These are phyloP conservation scores for Epinotia ramella DNA, from an alignment of 2,888 invertebrate species.

Conservation along the genomic window DNA sequence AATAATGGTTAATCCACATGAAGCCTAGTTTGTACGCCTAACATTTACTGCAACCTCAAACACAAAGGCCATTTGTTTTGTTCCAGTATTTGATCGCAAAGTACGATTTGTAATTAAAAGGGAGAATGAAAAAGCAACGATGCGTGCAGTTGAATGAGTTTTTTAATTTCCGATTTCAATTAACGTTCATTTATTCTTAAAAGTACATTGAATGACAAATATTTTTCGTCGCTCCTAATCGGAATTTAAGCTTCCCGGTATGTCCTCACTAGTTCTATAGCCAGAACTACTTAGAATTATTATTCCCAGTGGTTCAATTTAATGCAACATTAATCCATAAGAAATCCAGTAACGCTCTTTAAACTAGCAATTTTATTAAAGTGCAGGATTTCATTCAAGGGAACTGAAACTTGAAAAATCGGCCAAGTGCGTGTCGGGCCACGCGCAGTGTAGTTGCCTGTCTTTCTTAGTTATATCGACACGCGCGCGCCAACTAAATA, in stretches of 20 bases:
- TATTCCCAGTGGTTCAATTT: not conserved
- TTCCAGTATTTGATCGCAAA: conserved; percentile 4
- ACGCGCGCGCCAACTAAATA: too few species aligned
- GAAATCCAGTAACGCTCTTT: not conserved
- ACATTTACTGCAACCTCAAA: not conserved
- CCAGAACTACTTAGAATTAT: not conserved
- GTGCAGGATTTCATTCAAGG: too few species aligned
- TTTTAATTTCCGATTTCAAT: conserved; percentile 9
- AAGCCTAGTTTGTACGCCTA: not conserved
- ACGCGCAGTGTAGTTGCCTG: too few species aligned
- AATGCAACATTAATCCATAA: not conserved
- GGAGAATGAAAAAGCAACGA: conserved; percentile 23
- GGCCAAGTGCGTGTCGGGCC: too few species aligned
- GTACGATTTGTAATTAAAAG: conserved; percentile 24
- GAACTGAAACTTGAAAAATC: too few species aligned
- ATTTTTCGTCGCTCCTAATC: not conserved
- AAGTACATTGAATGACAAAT: conserved; percentile 6
- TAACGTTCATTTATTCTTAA: conserved; percentile 17
- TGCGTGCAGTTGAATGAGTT: conserved; percentile 14
- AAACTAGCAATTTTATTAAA: too few species aligned
- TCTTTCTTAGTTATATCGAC: too few species aligned
- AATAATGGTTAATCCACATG: too few species aligned
- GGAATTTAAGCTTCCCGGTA: not conserved
- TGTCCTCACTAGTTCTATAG: not conserved
- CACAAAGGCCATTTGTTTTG: not conserved